Conservation (phyloP, 2,113 vertebrate genomes). For the Heterotis niloticus region DNA sequence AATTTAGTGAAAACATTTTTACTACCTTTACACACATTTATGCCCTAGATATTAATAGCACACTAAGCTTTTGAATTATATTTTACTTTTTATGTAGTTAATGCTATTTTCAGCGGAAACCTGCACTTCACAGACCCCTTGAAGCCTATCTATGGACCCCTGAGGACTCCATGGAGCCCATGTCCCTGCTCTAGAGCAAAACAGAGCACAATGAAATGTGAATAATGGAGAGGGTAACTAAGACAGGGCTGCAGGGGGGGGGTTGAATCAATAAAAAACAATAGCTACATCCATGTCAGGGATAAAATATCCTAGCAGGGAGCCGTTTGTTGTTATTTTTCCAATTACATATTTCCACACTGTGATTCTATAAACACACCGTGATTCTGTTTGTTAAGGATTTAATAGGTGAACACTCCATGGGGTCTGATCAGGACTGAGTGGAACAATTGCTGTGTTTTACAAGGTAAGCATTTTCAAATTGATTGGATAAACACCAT, state of each 20-base stretch:
- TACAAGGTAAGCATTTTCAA: slow-evolving; percentile 77
- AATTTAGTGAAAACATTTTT: too few species aligned
- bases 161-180: too few species aligned
- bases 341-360: slow-evolving; percentile 77
- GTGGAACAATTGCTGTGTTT: slow-evolving; percentile 55
- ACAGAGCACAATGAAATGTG: not conserved
- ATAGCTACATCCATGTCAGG: slow-evolving; percentile 57
- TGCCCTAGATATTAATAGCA: too few species aligned
- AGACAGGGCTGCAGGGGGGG: slow-evolving; percentile 23
- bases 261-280: slow-evolving; percentile 63
- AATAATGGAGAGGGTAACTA: not conserved
- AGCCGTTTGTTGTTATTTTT: slow-evolving; percentile 70
- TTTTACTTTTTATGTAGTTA: too few species aligned
- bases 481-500: slow-evolving; percentile 81
- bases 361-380: slow-evolving; percentile 55
- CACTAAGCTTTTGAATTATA: too few species aligned
- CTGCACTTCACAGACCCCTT: too few species aligned
- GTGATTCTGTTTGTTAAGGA: slow-evolving; percentile 62
- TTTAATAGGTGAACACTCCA: slow-evolving; percentile 68
- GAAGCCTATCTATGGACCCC: too few species aligned
- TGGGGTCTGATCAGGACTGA: slow-evolving; percentile 59
- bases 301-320: slow-evolving; percentile 35
- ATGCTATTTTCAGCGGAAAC: too few species aligned
- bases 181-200: too few species aligned
- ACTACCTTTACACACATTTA: too few species aligned